phyloP scores from a whole-genome alignment of 2,888 invertebrate species.

The Agrotis ipsilon region DNA sequence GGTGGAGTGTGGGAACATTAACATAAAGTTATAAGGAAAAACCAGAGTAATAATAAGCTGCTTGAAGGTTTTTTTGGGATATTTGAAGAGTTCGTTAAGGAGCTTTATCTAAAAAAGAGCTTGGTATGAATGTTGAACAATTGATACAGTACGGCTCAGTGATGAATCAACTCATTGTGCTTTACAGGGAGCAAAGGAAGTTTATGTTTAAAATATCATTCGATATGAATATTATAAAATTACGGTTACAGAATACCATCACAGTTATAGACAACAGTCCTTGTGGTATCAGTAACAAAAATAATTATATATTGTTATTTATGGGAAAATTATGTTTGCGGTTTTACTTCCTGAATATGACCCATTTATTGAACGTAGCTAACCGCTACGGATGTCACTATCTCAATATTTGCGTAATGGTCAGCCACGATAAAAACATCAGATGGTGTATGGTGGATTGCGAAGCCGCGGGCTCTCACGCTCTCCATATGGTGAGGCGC shows the following conservation, averaged over 20 bases:
- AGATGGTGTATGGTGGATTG: constrained; percentile 72
- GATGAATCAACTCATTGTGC: constrained; percentile 7
- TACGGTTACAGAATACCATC: constrained; percentile 9
- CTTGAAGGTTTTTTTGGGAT: constrained; percentile 22
- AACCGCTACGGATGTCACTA: constrained; percentile 84
- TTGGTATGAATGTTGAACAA: not conserved
- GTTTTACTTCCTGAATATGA: constrained; percentile 87
- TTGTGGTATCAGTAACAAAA: constrained; percentile 46
- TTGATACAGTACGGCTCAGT: not conserved
- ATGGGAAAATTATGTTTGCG: constrained; percentile 81
- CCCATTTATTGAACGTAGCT: constrained; percentile 75
- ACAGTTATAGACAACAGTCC: constrained; percentile 19
- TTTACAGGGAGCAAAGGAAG: constrained; percentile 25
- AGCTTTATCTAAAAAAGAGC: constrained; percentile 2
- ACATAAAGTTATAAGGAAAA: constrained; percentile 35
- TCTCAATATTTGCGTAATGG: constrained; percentile 75
- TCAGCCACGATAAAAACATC: constrained; percentile 78
- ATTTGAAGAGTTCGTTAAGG: constrained; percentile 22
- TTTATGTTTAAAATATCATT: constrained; percentile 23
- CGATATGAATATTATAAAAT: not conserved
- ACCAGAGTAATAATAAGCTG: constrained; percentile 37
- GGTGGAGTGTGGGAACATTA: constrained; percentile 50
- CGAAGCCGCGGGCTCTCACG: constrained; percentile 71
- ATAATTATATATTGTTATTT: constrained; percentile 59
- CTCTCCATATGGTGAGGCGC: constrained; percentile 77